phyloP scores from a whole-genome alignment of 2,888 invertebrate species.

The Phortica okadai region DNA sequence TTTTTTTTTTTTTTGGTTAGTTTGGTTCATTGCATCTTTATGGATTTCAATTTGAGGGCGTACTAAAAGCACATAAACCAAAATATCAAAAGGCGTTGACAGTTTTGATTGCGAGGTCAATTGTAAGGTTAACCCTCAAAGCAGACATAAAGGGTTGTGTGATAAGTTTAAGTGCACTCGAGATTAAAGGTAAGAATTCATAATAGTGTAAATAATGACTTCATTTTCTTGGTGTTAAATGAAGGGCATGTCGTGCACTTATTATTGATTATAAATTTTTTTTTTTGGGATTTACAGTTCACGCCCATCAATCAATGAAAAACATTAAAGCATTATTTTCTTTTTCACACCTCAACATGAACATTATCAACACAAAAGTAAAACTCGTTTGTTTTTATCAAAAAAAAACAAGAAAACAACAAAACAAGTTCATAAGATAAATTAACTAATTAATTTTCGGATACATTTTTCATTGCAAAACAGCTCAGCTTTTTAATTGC shows the following conservation, averaged over 20 bases:
- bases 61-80: not conserved
- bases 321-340: not conserved
- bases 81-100: slow-evolving; percentile 21
- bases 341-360: not conserved
- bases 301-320: not conserved
- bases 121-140: not conserved
- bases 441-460: slow-evolving; percentile 21
- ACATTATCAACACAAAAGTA: not conserved
- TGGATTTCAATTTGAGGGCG: not conserved
- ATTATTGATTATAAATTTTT: not conserved
- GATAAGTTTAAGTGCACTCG: slow-evolving; percentile 10
- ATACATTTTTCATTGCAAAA: slow-evolving; percentile 14
- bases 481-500: not conserved
- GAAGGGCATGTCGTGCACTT: not conserved
- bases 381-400: not conserved
- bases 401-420: not conserved
- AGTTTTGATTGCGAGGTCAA: slow-evolving; percentile 20
- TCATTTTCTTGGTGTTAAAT: not conserved
- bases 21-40: not conserved
- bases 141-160: not conserved
- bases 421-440: slow-evolving; percentile 13
- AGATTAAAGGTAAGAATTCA: not conserved
- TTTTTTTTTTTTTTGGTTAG: slow-evolving; percentile 8
- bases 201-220: slow-evolving; percentile 2
- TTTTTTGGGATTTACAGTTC: not conserved